Evolutionary conservation across 2,797 vertebrate species (phyloP).

Genomic region (Netta rufina): DNA sequence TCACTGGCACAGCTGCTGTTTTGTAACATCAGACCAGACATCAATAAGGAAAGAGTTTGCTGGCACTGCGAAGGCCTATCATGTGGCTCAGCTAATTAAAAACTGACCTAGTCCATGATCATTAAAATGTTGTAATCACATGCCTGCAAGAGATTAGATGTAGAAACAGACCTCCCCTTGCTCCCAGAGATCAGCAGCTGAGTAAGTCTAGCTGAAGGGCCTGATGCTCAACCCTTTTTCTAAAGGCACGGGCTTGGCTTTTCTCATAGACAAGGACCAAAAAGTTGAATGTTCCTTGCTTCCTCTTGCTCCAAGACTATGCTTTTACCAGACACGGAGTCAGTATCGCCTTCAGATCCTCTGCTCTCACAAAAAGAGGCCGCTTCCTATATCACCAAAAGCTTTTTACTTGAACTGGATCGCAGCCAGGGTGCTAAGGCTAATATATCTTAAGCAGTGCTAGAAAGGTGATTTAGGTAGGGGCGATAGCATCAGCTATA

Average conservation of each 20-base stretch:
- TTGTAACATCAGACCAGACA: slow-evolving; percentile 38
- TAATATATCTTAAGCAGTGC: neutral
- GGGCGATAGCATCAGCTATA: neutral
- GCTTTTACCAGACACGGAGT: neutral
- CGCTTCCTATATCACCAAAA: neutral
- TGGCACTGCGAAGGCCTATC: slow-evolving; percentile 25
- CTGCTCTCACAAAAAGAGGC: neutral
- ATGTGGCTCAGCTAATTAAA: slow-evolving; percentile 69
- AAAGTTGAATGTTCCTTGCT: neutral
- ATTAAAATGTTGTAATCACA: slow-evolving; percentile 67
- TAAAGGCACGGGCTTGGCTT: neutral
- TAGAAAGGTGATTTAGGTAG: slow-evolving; percentile 16
- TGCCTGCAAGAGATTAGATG: slow-evolving; percentile 63
- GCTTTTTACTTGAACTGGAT: neutral
- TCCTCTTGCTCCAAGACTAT: neutral
- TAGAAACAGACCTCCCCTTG: neutral
- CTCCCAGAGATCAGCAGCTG: slow-evolving; percentile 37
- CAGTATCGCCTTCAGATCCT: rapidly evolving
- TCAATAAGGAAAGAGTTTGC: slow-evolving; percentile 29
- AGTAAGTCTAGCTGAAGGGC: neutral
- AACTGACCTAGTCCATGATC: slow-evolving; percentile 53
- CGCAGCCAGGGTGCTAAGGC: neutral
- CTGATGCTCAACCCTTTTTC: neutral
- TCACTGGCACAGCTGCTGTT: slow-evolving; percentile 44
- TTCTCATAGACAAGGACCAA: neutral